Evolutionary conservation across 2,797 vertebrate species (phyloP).

Genomic region (Anas bernieri): DNA sequence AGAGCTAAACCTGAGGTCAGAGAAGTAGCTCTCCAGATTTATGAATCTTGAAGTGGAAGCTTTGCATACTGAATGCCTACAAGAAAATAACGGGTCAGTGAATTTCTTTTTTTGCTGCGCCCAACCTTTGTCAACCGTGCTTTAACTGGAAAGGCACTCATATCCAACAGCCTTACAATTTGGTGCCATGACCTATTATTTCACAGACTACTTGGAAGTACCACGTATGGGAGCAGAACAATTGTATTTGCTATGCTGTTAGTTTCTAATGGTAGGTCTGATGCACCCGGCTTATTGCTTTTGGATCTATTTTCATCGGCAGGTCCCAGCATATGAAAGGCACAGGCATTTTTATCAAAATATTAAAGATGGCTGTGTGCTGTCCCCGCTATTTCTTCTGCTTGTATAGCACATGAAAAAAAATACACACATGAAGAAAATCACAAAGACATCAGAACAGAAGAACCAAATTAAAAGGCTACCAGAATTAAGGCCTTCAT

Average conservation of each 20-base stretch:
- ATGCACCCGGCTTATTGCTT: background rate
- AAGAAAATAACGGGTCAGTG: background rate
- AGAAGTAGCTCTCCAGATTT: background rate
- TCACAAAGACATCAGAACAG: accelerated
- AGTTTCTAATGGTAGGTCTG: background rate
- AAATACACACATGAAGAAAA: background rate
- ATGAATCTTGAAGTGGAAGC: background rate
- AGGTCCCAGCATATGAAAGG: background rate
- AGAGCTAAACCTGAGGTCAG: background rate
- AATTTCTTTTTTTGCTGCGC: background rate
- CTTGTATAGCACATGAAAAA: background rate
- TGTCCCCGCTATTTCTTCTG: background rate
- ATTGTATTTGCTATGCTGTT: background rate
- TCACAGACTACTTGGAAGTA: background rate
- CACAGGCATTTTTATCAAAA: background rate
- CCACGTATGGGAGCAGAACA: background rate
- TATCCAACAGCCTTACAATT: background rate
- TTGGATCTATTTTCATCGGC: background rate
- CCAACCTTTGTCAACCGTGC: background rate
- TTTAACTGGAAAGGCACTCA: background rate
- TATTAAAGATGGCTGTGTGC: background rate
- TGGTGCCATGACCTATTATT: background rate
- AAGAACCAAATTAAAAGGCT: background rate
- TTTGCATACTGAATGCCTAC: background rate
- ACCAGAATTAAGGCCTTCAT: background rate